These are phyloP conservation scores for Nasalis larvatus DNA, from an alignment of 2,113 vertebrate species.

Conservation along the genomic window DNA sequence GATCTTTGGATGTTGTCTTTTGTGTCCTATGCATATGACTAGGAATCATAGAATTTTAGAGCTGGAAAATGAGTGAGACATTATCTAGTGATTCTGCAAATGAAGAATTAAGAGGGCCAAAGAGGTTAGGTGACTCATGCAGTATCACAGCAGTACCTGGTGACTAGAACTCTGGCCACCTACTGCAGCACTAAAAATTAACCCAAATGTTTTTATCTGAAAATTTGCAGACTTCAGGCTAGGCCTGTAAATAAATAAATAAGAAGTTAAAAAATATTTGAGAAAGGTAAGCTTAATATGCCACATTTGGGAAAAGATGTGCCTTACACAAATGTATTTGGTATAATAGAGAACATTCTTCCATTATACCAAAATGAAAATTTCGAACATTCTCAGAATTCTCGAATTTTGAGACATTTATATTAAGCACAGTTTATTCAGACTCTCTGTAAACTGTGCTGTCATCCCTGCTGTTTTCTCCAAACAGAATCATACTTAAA, in stretches of 20 bases:
- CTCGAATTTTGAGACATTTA: background rate
- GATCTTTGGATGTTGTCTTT: constrained; percentile 45
- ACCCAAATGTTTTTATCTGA: background rate
- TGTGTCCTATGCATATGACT: constrained; percentile 26
- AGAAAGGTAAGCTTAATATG: background rate
- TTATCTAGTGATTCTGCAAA: background rate
- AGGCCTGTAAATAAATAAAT: background rate
- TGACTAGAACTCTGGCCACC: background rate
- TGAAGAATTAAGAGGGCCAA: background rate
- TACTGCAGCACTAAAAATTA: background rate
- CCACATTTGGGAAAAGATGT: background rate
- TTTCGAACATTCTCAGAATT: background rate
- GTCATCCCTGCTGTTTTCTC: background rate
- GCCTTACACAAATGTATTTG: background rate
- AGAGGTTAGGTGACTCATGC: background rate
- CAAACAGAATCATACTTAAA: background rate
- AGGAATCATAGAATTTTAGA: constrained; percentile 41
- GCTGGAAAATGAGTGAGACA: background rate
- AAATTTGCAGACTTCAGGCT: background rate
- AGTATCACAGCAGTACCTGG: background rate
- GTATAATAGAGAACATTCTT: background rate
- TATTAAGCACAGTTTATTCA: background rate
- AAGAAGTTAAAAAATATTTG: background rate
- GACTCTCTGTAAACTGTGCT: background rate
- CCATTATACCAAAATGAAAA: background rate